Base-by-base conservation (phyloP, 1,140 invertebrate genomes). In the Eubasilissa regina region DNA sequence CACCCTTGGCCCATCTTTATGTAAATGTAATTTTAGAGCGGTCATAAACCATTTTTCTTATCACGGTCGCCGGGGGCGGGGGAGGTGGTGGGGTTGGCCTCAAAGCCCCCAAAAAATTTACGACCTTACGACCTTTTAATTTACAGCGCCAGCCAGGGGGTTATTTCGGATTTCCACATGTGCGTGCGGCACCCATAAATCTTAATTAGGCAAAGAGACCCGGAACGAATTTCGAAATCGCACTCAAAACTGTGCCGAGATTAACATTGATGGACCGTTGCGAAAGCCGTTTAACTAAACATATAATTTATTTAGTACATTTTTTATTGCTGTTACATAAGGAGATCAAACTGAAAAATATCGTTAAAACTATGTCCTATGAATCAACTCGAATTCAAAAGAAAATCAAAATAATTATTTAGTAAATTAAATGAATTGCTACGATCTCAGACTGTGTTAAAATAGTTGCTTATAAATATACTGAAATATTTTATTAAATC, bases 1-100 rank as follows among this genome's bases (percentile, higher is more conserved):
- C 45, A 47, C 47, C 8, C 43, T 47, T n/a, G n/a, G 15, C 64
- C 64, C 35, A 68, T 68, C 64, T 68, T 70, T 70, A 70, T 48
- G 66, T 48, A 70, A 70, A 70, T 70, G 10, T n/a, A 19, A 48
- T 25, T 70, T 51, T 43, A 21, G 44, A 70, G 66, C 45, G 13
- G 47, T 51, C 66, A 70, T 70, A 70, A 70, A 70, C 66, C 66
- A 70, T 70, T 70, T 70, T 70, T 53, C 66, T 70, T 70, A 70
- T 70, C 66, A 70, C 47, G 21, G 17, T 3, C 66, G 12, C 66
- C 11, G 15, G 25, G 44, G 66, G 62, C 13, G n/a, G 62, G n/a
- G 44, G 13, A 12, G 60, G 7, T 47, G n/a, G 43, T 13, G 55
- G 21, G 8, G 15, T 21, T 15, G 17, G 55, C 60, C n/a, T 21